Percentiles rank a stretch among this genome's conserved stretches.
Conservation (phyloP, 2,888 invertebrate genomes). For the Microchrysa polita region DNA sequence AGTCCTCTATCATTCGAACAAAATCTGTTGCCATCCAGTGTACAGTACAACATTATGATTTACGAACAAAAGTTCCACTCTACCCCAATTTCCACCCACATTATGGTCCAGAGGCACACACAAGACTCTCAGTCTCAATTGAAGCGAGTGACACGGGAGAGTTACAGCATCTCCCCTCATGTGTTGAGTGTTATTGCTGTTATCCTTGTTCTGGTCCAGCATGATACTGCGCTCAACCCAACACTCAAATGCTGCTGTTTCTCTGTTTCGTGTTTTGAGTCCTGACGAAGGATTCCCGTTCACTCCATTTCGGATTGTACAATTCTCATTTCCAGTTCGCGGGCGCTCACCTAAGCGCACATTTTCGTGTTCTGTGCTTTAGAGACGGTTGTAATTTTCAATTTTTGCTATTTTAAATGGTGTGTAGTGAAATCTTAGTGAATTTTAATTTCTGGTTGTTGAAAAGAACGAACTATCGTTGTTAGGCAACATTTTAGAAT, state of each 20-base stretch:
- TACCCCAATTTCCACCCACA: slow-evolving; percentile 27
- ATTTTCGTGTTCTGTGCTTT: slow-evolving; percentile 20
- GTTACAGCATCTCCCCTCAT: slow-evolving; percentile 20
- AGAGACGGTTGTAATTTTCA: slow-evolving; percentile 29
- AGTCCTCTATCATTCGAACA: too few relatives aligned
- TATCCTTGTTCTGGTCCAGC: slow-evolving; percentile 20
- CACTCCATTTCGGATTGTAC: slow-evolving; percentile 10
- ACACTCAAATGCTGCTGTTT: background rate
- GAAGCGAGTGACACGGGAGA: slow-evolving; percentile 23
- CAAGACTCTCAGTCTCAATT: slow-evolving; percentile 30
- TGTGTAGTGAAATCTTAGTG: slow-evolving; percentile 16
- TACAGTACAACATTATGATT: background rate
- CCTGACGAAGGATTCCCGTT: slow-evolving; percentile 38
- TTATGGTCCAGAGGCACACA: background rate
- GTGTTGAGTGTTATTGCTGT: background rate
- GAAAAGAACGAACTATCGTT: background rate
- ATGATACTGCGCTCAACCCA: slow-evolving; percentile 22
- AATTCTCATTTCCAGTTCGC: slow-evolving; percentile 47
- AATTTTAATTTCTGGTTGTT: background rate
- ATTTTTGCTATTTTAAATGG: slow-evolving; percentile 9
- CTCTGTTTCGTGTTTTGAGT: slow-evolving; percentile 34
- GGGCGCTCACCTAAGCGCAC: slow-evolving; percentile 47
- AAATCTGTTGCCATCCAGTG: too few relatives aligned
- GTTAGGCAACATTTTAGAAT: background rate
- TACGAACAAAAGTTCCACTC: background rate